A percentile compares a stretch with the other conserved stretches of the same genome.
Conservation (phyloP, 2,888 invertebrate genomes). For the Cyrtodaria siliqua region DNA sequence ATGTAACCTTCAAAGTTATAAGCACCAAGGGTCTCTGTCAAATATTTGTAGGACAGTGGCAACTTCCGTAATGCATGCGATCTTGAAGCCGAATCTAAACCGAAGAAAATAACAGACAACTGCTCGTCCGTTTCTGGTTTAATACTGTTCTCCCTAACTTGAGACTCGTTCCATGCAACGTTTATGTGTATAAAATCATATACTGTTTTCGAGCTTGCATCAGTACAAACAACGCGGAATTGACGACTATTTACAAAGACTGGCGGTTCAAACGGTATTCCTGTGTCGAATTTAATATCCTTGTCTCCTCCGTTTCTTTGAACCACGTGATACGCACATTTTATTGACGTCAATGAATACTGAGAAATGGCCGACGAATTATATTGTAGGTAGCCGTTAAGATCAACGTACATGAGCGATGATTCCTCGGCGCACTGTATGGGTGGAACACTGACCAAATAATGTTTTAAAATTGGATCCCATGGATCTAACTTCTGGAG, state of each 20-base stretch:
- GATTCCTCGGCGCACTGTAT: too few species aligned
- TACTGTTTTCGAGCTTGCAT: constrained; percentile 2
- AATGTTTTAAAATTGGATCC: constrained; percentile 16
- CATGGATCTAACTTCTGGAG: constrained; percentile 42
- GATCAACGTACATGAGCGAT: too few species aligned
- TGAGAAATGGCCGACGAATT: constrained; percentile 21
- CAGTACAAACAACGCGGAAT: constrained; percentile 40
- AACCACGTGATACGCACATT: constrained; percentile 41
- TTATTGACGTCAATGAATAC: constrained; percentile 41
- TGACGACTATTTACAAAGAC: constrained; percentile 28
- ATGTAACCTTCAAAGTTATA: constrained; percentile 65
- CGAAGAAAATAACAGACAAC: constrained; percentile 44
- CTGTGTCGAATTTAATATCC: not conserved
- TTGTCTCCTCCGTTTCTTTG: constrained; percentile 27
- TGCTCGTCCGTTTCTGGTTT: constrained; percentile 33
- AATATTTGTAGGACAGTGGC: constrained; percentile 55
- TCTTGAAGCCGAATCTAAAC: constrained; percentile 50
- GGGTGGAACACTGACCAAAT: too few species aligned
- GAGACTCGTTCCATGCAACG: constrained; percentile 26
- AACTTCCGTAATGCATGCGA: constrained; percentile 55
- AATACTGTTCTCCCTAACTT: constrained; percentile 15
- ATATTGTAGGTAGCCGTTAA: constrained; percentile 18
- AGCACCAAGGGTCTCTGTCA: constrained; percentile 47
- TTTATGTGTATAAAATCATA: constrained; percentile 54
- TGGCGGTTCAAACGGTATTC: constrained; percentile 23